Base-by-base conservation (phyloP, 2,888 invertebrate species). In the Lithophane leautieri region DNA sequence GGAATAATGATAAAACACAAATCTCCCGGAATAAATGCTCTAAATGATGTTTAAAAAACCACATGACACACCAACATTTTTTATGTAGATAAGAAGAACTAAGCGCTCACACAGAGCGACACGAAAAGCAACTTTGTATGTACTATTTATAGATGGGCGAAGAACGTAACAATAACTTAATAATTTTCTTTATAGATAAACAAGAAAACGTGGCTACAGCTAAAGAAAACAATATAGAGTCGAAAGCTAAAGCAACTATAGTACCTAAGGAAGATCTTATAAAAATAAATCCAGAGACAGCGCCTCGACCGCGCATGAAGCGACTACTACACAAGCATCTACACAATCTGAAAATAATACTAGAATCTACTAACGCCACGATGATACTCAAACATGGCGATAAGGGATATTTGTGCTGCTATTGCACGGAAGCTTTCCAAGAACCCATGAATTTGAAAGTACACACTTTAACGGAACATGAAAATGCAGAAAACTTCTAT, bases 401-500 rank as follows among this genome's bases (percentile, higher is more conserved):
- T 8, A 78, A 85, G n/a, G 93, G 93, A 0, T 94, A 93, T 80
- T 78, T 81, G 0, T 94, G 94, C 54, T 89, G 87, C 54, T 94
- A 90, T 72, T 94, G 94, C 69, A n/a, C 54, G 54, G 0, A 81
- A 87, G 83, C 86, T 40, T 93, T 79, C 54, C 82, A 78, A 0
- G 86, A 91, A 4, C 90, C 93, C 0, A 86, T 81, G 0, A 90
- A 92, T 40, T 87, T 94, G 11, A 94, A 94, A 79, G 58, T 52
- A 8, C 94, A 94, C 74, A 91, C 90, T 0, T 70, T 92, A 22
- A 47, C 34, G 4, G 16, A 56, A 4, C 81, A 81, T 25, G 47
- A 28, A 1, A 66, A 78, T 0, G 50, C 22, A 40, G 61, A 83
- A 34, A 66, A 6, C 1, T 58, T 70, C 14, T 65, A 69, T 40